phyloP scores from a whole-genome alignment of 2,797 vertebrate genomes.

The Heliangelus exortis region DNA sequence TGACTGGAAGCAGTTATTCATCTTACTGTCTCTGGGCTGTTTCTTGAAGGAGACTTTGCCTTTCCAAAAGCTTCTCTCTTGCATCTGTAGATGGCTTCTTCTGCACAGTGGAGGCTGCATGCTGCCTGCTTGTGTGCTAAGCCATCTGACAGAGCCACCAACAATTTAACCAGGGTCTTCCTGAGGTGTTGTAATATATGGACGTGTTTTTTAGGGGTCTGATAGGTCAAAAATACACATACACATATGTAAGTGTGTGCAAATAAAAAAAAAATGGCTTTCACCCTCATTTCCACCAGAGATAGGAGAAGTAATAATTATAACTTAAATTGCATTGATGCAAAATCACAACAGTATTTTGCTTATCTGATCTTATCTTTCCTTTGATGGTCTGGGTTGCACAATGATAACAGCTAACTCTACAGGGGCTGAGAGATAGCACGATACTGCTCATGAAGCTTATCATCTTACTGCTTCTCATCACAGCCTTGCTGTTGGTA shows the following conservation, averaged over 20 bases:
- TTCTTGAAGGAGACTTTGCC: neutral
- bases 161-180: neutral
- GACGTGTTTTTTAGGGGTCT: neutral
- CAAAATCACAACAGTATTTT: constrained; percentile 46
- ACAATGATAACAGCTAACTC: constrained; percentile 45
- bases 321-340: neutral
- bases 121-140: neutral
- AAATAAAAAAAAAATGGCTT: neutral
- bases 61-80: neutral
- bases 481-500: neutral
- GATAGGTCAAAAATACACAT: neutral
- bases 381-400: constrained; percentile 60
- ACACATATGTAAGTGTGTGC: neutral
- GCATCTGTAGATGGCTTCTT: neutral
- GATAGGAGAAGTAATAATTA: constrained; percentile 37
- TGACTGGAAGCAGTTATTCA: neutral
- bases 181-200: neutral
- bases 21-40: neutral
- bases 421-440: neutral
- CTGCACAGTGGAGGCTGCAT: neutral
- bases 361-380: constrained; percentile 39
- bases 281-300: constrained; percentile 17
- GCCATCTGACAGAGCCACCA: neutral
- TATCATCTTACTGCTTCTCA: constrained; percentile 7
- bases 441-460: constrained; percentile 27